phyloP scores from a whole-genome alignment of 1,140 invertebrate genomes.

The Drepana arcuata region DNA sequence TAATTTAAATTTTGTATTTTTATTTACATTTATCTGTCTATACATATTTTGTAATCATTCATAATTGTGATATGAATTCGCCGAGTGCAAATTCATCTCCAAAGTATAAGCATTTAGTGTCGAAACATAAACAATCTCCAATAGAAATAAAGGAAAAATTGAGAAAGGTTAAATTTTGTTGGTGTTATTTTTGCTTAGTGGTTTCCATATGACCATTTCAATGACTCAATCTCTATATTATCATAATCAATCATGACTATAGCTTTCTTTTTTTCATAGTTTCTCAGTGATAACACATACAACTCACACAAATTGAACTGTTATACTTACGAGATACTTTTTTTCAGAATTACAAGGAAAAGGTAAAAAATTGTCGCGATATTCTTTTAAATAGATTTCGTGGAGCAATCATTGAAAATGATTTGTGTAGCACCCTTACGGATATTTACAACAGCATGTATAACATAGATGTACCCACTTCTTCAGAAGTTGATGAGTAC shows the following conservation, averaged over 20 bases:
- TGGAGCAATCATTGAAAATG: conserved; percentile 19
- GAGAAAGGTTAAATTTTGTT: conserved; percentile 51
- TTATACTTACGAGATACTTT: conserved; percentile 3
- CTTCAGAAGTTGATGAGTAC: conserved; percentile 38
- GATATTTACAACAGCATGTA: conserved; percentile 47
- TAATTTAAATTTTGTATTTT: too few species aligned
- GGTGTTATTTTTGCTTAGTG: too few species aligned
- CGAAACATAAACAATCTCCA: conserved; percentile 39
- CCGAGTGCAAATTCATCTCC: conserved; percentile 30
- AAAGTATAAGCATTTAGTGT: conserved; percentile 40
- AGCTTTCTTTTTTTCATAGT: too few species aligned
- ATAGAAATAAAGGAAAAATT: conserved; percentile 56
- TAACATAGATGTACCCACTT: conserved; percentile 20
- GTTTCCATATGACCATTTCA: too few species aligned
- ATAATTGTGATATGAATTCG: conserved; percentile 28
- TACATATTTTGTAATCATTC: too few species aligned
- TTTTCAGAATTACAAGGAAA: conserved; percentile 53
- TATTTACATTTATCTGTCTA: too few species aligned
- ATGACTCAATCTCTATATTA: too few species aligned
- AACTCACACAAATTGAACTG: too few species aligned
- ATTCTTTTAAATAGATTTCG: conserved; percentile 43
- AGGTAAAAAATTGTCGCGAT: conserved; percentile 43
- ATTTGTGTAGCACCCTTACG: conserved; percentile 35
- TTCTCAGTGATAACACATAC: too few species aligned
- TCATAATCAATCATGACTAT: too few species aligned